These are phyloP conservation scores for Ichneumon xanthorius DNA, from an alignment of 2,888 invertebrate genomes.

Conservation along the genomic window DNA sequence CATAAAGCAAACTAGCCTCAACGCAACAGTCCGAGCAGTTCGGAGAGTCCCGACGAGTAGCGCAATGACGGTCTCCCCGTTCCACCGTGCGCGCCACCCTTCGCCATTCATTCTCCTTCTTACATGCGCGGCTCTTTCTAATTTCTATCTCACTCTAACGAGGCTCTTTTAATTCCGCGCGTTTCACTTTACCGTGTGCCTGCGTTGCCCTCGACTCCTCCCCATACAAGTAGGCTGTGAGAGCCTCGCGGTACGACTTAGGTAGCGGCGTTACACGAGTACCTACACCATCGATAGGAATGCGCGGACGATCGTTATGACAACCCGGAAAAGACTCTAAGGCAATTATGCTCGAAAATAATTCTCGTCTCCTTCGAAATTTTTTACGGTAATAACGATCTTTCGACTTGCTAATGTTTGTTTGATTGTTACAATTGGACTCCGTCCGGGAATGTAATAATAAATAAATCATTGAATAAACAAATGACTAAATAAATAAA, in stretches of 20 bases:
- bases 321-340: not conserved
- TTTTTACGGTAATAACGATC: too few species aligned
- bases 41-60: constrained; percentile 3
- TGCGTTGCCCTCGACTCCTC: constrained; percentile 48
- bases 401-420: too few species aligned
- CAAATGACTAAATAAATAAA: too few species aligned
- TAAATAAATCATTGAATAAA: too few species aligned
- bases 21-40: not conserved
- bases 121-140: constrained; percentile 1
- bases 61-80: not conserved
- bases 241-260: not conserved
- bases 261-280: constrained; percentile 1
- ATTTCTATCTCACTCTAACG: constrained; percentile 29
- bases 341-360: too few species aligned
- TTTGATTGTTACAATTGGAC: too few species aligned
- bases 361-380: too few species aligned
- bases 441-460: too few species aligned
- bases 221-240: not conserved
- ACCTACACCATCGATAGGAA: not conserved
- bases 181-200: constrained; percentile 57
- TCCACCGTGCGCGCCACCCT: constrained; percentile 20
- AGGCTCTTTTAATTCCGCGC: constrained; percentile 29
- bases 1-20: not conserved
- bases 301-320: not conserved
- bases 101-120: constrained; percentile 13